Evolutionary conservation across 2,888 invertebrate genomes (phyloP).

Genomic region (Cotesia congregata): DNA sequence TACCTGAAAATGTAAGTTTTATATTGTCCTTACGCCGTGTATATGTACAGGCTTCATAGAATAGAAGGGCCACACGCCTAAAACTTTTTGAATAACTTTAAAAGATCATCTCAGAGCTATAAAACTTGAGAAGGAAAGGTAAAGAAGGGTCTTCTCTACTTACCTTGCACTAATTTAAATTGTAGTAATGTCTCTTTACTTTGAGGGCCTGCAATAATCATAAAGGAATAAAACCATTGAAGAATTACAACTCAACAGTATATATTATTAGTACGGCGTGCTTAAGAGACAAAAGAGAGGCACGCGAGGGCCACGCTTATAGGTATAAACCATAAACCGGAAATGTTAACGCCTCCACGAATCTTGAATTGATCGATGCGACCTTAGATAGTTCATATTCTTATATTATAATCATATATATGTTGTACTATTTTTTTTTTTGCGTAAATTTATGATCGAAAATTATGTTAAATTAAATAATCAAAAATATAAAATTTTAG

Average conservation of each 20-base stretch:
- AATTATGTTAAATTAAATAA: too few relatives aligned
- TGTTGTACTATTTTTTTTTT: neutral
- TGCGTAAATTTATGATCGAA: neutral
- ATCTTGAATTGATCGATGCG: slow-evolving; percentile 1
- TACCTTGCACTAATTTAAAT: slow-evolving; percentile 1
- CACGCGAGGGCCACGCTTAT: slow-evolving; percentile 51
- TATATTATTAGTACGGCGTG: neutral
- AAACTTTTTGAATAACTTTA: neutral
- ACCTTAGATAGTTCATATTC: neutral
- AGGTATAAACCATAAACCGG: slow-evolving; percentile 14
- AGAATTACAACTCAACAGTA: slow-evolving; percentile 2
- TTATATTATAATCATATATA: neutral
- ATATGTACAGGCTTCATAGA: too few relatives aligned
- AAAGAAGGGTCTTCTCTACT: neutral
- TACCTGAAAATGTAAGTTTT: neutral
- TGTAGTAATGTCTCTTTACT: neutral
- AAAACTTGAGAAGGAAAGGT: neutral
- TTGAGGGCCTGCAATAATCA: slow-evolving; percentile 55
- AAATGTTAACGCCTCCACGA: slow-evolving; percentile 24
- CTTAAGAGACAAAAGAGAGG: slow-evolving; percentile 31
- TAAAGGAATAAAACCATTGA: slow-evolving; percentile 58
- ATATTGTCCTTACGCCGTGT: neutral
- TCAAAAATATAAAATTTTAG: too few relatives aligned
- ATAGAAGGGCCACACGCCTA: neutral
- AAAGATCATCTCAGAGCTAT: neutral